These are phyloP conservation scores for Phenacoccus solenopsis DNA, from an alignment of 1,140 invertebrate genomes.

Conservation along the genomic window DNA sequence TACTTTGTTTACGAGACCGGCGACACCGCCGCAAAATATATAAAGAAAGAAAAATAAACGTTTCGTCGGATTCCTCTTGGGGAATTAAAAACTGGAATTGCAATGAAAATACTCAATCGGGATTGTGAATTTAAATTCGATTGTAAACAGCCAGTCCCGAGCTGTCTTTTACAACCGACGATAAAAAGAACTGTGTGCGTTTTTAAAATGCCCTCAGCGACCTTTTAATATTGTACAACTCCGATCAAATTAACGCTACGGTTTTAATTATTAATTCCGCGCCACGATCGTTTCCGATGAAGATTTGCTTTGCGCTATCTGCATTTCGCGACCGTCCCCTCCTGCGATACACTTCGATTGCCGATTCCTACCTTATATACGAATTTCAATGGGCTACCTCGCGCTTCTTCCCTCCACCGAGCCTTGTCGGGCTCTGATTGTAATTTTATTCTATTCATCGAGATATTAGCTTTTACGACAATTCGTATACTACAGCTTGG, in stretches of 20 bases:
- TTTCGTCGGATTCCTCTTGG: neutral
- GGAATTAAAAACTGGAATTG: slow-evolving; percentile 17
- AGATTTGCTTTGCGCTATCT: neutral
- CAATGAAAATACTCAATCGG: slow-evolving; percentile 16
- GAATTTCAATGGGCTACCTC: no score
- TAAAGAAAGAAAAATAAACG: neutral
- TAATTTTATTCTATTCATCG: no score
- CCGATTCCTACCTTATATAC: no score
- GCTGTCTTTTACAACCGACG: neutral
- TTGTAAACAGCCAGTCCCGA: neutral
- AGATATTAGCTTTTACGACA: no score
- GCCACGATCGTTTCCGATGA: neutral
- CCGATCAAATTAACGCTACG: slow-evolving; percentile 9
- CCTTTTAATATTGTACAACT: slow-evolving; percentile 10
- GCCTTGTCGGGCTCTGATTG: no score
- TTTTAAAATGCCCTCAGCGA: slow-evolving; percentile 14
- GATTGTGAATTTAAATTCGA: slow-evolving; percentile 9
- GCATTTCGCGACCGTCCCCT: no score
- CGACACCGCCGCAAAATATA: neutral
- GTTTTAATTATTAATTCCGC: slow-evolving; percentile 1
- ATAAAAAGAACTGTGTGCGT: slow-evolving; percentile 12
- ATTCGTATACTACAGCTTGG: no score
- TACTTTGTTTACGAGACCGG: neutral
- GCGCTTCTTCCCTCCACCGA: no score
- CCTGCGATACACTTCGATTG: no score